A percentile compares a stretch with the other conserved stretches of the same genome.
Conservation (phyloP, 2,797 vertebrate genomes). For the Takifugu ocellatus region DNA sequence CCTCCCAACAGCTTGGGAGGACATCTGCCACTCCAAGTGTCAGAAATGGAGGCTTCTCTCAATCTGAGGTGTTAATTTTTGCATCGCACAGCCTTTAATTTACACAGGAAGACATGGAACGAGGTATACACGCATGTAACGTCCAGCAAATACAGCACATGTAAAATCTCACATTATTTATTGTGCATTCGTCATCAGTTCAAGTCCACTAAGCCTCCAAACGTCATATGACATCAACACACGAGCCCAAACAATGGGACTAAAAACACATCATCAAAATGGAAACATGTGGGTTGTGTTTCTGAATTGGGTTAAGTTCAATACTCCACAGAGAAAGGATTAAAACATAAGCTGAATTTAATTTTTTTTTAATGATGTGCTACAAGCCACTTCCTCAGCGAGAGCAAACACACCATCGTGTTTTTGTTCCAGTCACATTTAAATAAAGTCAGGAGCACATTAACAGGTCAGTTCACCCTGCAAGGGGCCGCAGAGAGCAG, state of each 20-base stretch:
- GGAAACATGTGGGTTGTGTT: not conserved
- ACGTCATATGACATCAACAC: conserved; percentile 26
- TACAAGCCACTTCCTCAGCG: too few relatives aligned
- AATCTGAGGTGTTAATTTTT: conserved; percentile 11
- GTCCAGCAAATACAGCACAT: not conserved
- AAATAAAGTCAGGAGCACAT: conserved; percentile 5
- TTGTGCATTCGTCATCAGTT: conserved; percentile 25
- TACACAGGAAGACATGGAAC: conserved; percentile 5
- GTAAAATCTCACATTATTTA: not conserved
- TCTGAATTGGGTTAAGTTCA: not conserved
- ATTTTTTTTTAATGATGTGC: not conserved
- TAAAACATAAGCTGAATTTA: too few relatives aligned
- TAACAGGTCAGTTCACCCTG: not conserved
- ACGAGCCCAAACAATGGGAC: not conserved
- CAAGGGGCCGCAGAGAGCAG: not conserved
- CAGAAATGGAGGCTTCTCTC: conserved; percentile 1
- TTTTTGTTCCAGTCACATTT: conserved; percentile 17
- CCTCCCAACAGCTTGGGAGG: conserved; percentile 12
- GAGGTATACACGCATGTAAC: not conserved
- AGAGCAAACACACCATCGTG: too few relatives aligned
- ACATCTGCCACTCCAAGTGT: conserved; percentile 24
- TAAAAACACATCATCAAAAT: not conserved
- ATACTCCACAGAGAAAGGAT: too few relatives aligned
- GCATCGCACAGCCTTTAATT: not conserved
- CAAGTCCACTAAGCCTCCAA: conserved; percentile 18